These are phyloP conservation scores for Byasa hedistus DNA, from an alignment of 2,888 invertebrate species.

Conservation along the genomic window DNA sequence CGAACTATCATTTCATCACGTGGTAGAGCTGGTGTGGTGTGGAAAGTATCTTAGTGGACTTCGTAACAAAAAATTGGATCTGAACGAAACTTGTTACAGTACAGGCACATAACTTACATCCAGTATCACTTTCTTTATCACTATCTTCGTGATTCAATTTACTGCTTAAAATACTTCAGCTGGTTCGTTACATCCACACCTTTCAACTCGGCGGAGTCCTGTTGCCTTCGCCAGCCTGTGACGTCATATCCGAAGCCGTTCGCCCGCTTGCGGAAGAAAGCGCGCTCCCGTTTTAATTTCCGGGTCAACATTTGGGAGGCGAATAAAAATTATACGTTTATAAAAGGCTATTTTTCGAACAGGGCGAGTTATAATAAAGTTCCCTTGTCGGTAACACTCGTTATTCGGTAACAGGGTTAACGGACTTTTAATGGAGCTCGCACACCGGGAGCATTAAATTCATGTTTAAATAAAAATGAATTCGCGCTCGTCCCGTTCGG, in stretches of 20 bases:
- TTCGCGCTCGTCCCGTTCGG: conserved; percentile 4
- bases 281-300: conserved; percentile 27
- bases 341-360: conserved; percentile 29
- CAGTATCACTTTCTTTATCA: too few relatives aligned
- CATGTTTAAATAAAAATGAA: conserved; percentile 25
- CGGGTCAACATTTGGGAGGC: conserved; percentile 25
- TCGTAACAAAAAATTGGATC: too few relatives aligned
- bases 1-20: too few relatives aligned
- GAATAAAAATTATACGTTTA: conserved; percentile 30
- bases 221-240: conserved; percentile 6
- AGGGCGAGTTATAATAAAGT: conserved; percentile 27
- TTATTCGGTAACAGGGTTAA: conserved; percentile 22
- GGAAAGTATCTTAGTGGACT: too few relatives aligned
- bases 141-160: too few relatives aligned
- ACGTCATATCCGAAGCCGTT: conserved; percentile 1
- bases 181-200: too few relatives aligned
- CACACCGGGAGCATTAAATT: conserved; percentile 20
- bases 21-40: too few relatives aligned
- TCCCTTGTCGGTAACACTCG: conserved; percentile 25
- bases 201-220: too few relatives aligned
- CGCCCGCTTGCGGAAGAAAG: conserved; percentile 7
- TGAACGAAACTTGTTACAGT: too few relatives aligned
- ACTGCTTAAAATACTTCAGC: too few relatives aligned
- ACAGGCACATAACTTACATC: too few relatives aligned
- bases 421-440: conserved; percentile 26